Conservation (phyloP, 2,888 invertebrate genomes). For the Hanleya hanleyi region DNA sequence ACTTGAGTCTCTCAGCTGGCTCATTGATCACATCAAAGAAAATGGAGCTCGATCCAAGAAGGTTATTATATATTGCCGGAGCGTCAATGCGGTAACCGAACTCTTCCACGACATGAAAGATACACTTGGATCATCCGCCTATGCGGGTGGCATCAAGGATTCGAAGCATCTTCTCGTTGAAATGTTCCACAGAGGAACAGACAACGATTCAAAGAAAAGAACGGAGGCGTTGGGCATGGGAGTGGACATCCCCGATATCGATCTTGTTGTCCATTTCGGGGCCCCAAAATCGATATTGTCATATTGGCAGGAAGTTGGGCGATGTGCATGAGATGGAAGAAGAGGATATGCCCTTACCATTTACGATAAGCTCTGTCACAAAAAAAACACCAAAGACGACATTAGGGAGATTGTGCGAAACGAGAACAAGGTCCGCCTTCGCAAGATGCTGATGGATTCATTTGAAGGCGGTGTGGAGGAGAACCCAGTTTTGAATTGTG, state of each 20-base stretch:
- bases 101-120: conserved; percentile 30
- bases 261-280: conserved; percentile 23
- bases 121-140: conserved; percentile 22
- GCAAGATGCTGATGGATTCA: conserved; percentile 14
- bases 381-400: conserved; percentile 25
- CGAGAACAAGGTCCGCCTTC: conserved; percentile 12
- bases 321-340: conserved; percentile 33
- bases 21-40: conserved; percentile 25
- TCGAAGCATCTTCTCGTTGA: conserved; percentile 31
- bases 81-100: conserved; percentile 35
- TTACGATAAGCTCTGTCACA: conserved; percentile 23
- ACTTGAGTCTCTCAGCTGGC: conserved; percentile 14
- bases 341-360: conserved; percentile 13
- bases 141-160: conserved; percentile 19
- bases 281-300: conserved; percentile 31
- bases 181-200: conserved; percentile 38
- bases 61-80: conserved; percentile 35
- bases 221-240: conserved; percentile 40
- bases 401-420: conserved; percentile 14
- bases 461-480: background rate
- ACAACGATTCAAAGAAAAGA: conserved; percentile 32
- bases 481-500: too few species aligned
- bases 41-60: conserved; percentile 23
- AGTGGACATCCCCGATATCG: conserved; percentile 25
- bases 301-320: conserved; percentile 34